phyloP scores from a whole-genome alignment of 2,888 invertebrate genomes.

The Hydrotaea cyrtoneurina region DNA sequence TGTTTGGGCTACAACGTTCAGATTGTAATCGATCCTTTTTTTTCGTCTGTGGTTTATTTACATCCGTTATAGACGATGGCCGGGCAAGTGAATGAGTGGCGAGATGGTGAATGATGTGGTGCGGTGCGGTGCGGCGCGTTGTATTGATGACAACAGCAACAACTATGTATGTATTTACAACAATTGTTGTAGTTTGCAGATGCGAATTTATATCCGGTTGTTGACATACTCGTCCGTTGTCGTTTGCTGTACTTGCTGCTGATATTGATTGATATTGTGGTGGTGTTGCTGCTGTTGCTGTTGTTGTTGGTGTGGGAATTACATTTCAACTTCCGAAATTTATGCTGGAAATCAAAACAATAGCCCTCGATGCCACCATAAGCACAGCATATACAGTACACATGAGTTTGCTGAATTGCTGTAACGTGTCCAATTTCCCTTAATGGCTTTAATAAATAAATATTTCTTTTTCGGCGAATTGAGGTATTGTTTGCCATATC shows the following conservation, averaged over 20 bases:
- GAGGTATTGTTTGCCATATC: conserved; percentile 19
- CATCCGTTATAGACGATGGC: conserved; percentile 76
- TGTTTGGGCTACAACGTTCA: conserved; percentile 12
- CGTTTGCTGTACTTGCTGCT: not conserved
- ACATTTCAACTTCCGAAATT: conserved; percentile 66
- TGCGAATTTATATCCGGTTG: conserved; percentile 76
- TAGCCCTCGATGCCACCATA: not conserved
- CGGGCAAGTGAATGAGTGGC: too few species aligned
- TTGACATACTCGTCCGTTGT: not conserved
- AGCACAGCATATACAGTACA: not conserved
- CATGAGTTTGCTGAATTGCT: too few species aligned
- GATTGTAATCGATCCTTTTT: conserved; percentile 77
- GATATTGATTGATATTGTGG: not conserved
- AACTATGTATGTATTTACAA: too few species aligned
- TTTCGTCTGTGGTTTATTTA: conserved; percentile 76
- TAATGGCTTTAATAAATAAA: conserved; percentile 39
- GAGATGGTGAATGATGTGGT: too few species aligned
- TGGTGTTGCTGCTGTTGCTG: not conserved
- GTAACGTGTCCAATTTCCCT: too few species aligned
- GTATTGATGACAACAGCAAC: conserved; percentile 69
- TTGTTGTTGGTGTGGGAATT: conserved; percentile 49
- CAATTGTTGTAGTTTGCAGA: conserved; percentile 75
- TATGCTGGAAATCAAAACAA: conserved; percentile 37
- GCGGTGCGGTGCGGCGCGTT: conserved; percentile 24
- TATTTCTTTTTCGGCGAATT: conserved; percentile 18